Percentiles rank a stretch among this genome's conserved stretches.
These are phyloP conservation scores for Crossoptilon crossoptilon DNA, from an alignment of 2,797 vertebrate genomes.

Conservation along the genomic window DNA sequence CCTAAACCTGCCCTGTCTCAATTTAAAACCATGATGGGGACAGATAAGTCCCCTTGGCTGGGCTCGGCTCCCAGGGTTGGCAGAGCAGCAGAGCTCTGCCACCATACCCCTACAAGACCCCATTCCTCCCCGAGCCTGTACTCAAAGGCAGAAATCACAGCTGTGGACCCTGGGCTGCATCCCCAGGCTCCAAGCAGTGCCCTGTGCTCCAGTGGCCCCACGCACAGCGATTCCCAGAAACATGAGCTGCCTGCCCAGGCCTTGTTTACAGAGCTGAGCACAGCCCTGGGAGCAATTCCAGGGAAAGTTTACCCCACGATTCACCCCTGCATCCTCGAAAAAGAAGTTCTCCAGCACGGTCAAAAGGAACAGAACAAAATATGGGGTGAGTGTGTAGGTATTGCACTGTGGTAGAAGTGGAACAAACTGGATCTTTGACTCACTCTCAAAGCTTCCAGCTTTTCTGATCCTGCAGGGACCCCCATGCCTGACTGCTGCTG, in stretches of 20 bases:
- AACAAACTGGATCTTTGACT: background rate
- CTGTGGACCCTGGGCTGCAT: background rate
- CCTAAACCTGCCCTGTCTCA: too few species aligned
- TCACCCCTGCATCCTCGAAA: background rate
- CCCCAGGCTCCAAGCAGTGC: background rate
- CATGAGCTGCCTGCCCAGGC: constrained; percentile 11
- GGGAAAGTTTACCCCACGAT: background rate
- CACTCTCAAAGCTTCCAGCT: background rate
- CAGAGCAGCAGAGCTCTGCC: accelerated
- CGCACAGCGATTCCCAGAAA: background rate
- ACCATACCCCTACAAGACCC: background rate
- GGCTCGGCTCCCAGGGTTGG: too few species aligned
- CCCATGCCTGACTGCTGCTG: constrained; percentile 30
- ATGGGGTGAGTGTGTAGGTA: background rate
- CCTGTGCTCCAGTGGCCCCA: background rate
- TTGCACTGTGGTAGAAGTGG: background rate
- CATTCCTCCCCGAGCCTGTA: background rate
- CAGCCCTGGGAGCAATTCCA: constrained; percentile 1
- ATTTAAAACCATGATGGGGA: background rate
- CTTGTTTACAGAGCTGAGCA: background rate
- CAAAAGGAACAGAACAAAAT: background rate
- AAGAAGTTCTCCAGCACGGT: background rate
- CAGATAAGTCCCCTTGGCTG: background rate
- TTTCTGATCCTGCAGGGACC: background rate
- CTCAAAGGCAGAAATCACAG: background rate